Conservation (phyloP, 2,113 vertebrate species). For the Merops nubicus region DNA sequence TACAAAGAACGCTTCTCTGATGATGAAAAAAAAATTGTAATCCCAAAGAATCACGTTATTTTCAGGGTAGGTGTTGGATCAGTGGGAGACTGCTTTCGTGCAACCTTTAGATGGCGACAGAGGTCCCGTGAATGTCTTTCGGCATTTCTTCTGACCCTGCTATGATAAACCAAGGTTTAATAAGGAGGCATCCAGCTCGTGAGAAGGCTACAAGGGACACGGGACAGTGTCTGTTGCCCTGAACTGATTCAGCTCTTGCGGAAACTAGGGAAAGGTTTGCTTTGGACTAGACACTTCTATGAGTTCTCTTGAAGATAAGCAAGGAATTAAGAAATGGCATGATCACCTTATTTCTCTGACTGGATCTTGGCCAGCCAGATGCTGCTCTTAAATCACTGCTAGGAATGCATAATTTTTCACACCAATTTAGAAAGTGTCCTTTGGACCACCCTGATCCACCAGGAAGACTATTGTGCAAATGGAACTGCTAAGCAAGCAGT, state of each 20-base stretch:
- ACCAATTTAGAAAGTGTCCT: not conserved
- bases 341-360: not conserved
- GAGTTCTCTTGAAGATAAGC: not conserved
- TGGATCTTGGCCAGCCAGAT: not conserved
- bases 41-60: not conserved
- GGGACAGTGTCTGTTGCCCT: not conserved
- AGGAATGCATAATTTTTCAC: not conserved
- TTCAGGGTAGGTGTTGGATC: too few species aligned
- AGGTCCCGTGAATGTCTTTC: not conserved
- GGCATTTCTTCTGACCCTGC: not conserved
- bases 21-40: not conserved
- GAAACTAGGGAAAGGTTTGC: not conserved
- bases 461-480: not conserved
- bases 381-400: not conserved
- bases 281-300: not conserved
- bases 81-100: too few species aligned
- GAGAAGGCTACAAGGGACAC: not conserved
- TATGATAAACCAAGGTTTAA: not conserved
- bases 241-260: not conserved
- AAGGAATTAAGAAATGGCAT: not conserved
- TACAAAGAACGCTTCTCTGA: not conserved
- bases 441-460: not conserved
- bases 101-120: not conserved
- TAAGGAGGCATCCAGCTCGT: not conserved
- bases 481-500: not conserved